Base-by-base conservation (phyloP, 2,888 invertebrate species). In the Lordiphosa andalusiaca region DNA sequence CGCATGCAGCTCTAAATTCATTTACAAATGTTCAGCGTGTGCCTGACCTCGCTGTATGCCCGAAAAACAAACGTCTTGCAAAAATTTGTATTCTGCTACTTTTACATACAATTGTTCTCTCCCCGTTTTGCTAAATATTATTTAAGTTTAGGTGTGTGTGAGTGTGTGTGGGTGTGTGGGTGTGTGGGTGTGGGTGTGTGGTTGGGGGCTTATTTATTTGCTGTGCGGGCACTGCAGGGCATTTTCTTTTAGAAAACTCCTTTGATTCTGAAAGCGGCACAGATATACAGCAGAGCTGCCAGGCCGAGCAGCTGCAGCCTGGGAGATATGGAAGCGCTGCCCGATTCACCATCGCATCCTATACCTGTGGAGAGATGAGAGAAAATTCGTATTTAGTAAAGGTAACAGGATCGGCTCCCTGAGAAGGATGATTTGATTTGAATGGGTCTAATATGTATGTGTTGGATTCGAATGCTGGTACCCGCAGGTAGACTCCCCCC, bases 201-300 rank as follows among this genome's bases (percentile, higher is more conserved):
- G 30, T 47, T 12, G 40, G 38, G 9, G 30, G 30, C 39, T 54
- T 47, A 38, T 50, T 36, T 48, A 33, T 35, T 42, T 69, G 47
- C 42, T 69, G 46, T 62, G 52, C 55, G 52, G 49, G 47, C 54
- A 57, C 54, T 66, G 60, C 44, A 59, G 60, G 55, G 30, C 37
- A 67, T 68, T 63, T 73, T 78, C 76, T 78, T 75, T 80, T 80
- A 80, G 82, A 80, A 82, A 73, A 78, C 62, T 53, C 71, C 71
- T 49, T 66, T 64, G 53, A 64, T 67, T 49, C 69, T 53, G 48
- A 80, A 47, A 23, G 57, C 65, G 21, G 52, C 63, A 21, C 68
- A 59, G 49, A 67, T 58, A 52, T 61, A 78, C 44, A 80, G 51
- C 61, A 69, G 63, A 25, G 25, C 51, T 25, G 55, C 64, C 51